These are phyloP conservation scores for Papio anubis DNA, from an alignment of 2,113 vertebrate genomes.

Conservation along the genomic window DNA sequence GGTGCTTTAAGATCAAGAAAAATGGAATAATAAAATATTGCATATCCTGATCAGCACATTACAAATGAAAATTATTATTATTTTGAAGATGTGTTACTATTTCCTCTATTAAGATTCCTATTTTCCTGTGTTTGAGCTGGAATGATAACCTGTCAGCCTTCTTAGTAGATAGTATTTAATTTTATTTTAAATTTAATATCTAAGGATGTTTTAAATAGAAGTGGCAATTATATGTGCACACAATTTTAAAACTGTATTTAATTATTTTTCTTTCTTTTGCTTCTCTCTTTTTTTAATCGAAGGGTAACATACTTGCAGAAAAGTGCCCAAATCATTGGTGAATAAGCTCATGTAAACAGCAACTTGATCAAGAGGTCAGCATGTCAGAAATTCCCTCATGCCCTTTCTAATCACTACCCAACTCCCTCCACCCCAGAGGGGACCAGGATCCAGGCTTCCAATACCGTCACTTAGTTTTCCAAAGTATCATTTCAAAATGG, in stretches of 20 bases:
- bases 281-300: neutral
- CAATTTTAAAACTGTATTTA: neutral
- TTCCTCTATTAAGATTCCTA: slow-evolving; percentile 9
- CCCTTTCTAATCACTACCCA: neutral
- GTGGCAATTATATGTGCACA: neutral
- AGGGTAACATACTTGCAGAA: neutral
- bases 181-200: slow-evolving; percentile 7
- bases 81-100: neutral
- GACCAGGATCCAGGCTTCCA: neutral
- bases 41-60: neutral
- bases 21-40: neutral
- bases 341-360: neutral
- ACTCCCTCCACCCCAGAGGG: neutral
- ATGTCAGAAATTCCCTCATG: neutral
- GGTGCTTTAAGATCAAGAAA: neutral
- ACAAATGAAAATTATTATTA: slow-evolving; percentile 35
- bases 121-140: neutral
- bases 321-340: neutral
- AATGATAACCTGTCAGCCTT: neutral
- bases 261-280: neutral
- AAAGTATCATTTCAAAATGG: neutral
- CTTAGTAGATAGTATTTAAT: neutral
- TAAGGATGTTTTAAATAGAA: neutral
- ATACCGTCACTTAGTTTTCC: neutral
- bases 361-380: neutral